These are phyloP conservation scores for Morone chrysops DNA, from an alignment of 2,113 vertebrate species.

Conservation along the genomic window DNA sequence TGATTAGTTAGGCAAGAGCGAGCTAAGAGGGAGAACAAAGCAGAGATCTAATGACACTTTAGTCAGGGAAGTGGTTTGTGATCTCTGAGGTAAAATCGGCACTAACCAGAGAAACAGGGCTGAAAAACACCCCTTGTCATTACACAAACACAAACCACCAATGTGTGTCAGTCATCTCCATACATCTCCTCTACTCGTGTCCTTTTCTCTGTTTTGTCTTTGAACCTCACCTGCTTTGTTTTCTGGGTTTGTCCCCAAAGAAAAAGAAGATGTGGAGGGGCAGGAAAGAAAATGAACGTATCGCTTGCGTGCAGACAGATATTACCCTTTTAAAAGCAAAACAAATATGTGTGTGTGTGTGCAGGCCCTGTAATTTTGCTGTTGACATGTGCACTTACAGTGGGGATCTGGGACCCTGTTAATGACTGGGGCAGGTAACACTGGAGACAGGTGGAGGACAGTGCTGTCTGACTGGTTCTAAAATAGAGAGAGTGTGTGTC, in stretches of 20 bases:
- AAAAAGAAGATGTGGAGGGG: neutral
- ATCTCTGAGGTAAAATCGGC: conserved; percentile 46
- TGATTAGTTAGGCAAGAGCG: conserved; percentile 34
- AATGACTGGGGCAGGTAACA: conserved; percentile 80
- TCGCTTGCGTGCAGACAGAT: conserved; percentile 77
- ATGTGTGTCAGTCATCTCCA: conserved; percentile 41
- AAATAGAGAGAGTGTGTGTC: conserved; percentile 50
- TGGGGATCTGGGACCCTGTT: conserved; percentile 74
- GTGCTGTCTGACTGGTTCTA: conserved; percentile 73
- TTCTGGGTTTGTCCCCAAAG: conserved; percentile 45
- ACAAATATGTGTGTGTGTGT: conserved; percentile 79
- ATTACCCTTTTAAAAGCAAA: conserved; percentile 80
- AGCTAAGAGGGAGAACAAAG: conserved; percentile 51
- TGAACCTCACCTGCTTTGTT: conserved; percentile 75
- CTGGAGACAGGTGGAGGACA: conserved; percentile 81
- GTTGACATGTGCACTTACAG: conserved; percentile 84
- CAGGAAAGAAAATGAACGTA: conserved; percentile 51
- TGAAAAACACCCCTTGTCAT: conserved; percentile 65
- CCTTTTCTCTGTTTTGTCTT: conserved; percentile 59
- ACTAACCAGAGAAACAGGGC: conserved; percentile 30
- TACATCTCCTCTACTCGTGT: conserved; percentile 30
- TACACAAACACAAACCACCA: conserved; percentile 50
- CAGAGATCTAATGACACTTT: conserved; percentile 25
- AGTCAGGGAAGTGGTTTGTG: conserved; percentile 42
- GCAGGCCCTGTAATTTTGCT: conserved; percentile 78